Percentiles rank a stretch among this genome's conserved stretches.
Evolutionary conservation across 1,140 invertebrate genomes (phyloP).

Genomic region (Scaptomyza hsui): DNA sequence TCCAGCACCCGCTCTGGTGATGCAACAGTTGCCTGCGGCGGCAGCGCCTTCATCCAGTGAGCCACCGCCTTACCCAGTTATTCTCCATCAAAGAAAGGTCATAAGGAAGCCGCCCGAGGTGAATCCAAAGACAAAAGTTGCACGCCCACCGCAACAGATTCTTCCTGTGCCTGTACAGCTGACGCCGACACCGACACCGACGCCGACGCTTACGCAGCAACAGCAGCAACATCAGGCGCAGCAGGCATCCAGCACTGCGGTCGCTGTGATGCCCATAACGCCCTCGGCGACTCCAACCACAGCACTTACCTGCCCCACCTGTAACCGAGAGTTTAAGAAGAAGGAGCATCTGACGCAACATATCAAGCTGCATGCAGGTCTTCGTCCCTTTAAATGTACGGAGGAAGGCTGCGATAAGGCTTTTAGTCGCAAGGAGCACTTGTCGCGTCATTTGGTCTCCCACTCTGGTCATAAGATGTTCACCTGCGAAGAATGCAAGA

Average conservation of each 20-base stretch:
- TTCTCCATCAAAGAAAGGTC: slow-evolving; percentile 33
- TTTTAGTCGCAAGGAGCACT: slow-evolving; percentile 89
- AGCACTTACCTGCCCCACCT: slow-evolving; percentile 84
- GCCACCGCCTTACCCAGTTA: slow-evolving; percentile 2
- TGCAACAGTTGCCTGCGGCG: slow-evolving; percentile 15
- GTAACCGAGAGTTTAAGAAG: slow-evolving; percentile 89
- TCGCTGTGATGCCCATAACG: slow-evolving; percentile 11
- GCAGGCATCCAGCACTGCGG: slow-evolving; percentile 4
- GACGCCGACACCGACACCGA: neutral
- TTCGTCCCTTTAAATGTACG: slow-evolving; percentile 87
- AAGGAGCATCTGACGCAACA: slow-evolving; percentile 90
- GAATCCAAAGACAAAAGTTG: slow-evolving; percentile 15
- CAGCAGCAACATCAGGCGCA: slow-evolving; percentile 23
- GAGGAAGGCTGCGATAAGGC: slow-evolving; percentile 88
- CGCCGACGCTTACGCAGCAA: neutral
- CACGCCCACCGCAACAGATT: slow-evolving; percentile 38
- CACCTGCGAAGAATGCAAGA: slow-evolving; percentile 90
- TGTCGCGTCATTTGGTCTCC: slow-evolving; percentile 89
- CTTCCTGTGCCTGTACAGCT: slow-evolving; percentile 29
- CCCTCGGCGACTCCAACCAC: slow-evolving; percentile 5
- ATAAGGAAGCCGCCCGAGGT: slow-evolving; percentile 27
- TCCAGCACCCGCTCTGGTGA: slow-evolving; percentile 16
- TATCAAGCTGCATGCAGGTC: slow-evolving; percentile 89
- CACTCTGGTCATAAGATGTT: slow-evolving; percentile 91
- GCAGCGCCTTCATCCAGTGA: neutral